phyloP scores from a whole-genome alignment of 2,113 vertebrate species.

The Anser cygnoides region DNA sequence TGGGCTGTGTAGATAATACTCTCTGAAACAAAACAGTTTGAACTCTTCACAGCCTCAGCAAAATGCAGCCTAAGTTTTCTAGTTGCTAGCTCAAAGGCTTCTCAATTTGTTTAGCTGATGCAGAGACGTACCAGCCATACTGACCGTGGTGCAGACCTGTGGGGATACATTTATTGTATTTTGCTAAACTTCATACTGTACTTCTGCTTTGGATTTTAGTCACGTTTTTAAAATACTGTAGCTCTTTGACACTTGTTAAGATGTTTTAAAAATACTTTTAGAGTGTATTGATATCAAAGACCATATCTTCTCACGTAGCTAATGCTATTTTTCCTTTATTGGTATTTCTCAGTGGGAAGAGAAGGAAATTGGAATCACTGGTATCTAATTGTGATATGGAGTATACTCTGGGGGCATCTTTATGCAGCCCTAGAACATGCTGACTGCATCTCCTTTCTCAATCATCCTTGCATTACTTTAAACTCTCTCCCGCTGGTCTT shows the following conservation, averaged over 20 bases:
- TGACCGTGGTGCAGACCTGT: not conserved
- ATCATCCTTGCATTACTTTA: not conserved
- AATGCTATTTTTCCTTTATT: not conserved
- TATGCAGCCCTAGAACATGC: not conserved
- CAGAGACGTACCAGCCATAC: not conserved
- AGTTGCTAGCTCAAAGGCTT: not conserved
- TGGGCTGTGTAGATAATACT: not conserved
- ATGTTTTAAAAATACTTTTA: not conserved
- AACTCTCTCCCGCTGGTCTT: not conserved
- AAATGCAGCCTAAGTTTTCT: not conserved
- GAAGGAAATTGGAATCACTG: not conserved
- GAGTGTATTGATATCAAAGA: not conserved
- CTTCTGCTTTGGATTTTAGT: too few species aligned
- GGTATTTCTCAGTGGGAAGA: not conserved
- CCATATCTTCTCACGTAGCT: not conserved
- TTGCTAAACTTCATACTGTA: not conserved
- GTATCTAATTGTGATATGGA: not conserved
- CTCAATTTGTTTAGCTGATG: not conserved
- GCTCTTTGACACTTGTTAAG: not conserved
- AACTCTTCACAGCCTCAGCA: not conserved
- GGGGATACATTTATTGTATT: not conserved
- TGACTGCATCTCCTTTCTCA: constrained; percentile 8
- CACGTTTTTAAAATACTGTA: not conserved
- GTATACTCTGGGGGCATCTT: not conserved
- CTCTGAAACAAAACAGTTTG: constrained; percentile 6